Base-by-base conservation (phyloP, 2,113 vertebrate genomes). In the mouse (Mus musculus) region DNA sequence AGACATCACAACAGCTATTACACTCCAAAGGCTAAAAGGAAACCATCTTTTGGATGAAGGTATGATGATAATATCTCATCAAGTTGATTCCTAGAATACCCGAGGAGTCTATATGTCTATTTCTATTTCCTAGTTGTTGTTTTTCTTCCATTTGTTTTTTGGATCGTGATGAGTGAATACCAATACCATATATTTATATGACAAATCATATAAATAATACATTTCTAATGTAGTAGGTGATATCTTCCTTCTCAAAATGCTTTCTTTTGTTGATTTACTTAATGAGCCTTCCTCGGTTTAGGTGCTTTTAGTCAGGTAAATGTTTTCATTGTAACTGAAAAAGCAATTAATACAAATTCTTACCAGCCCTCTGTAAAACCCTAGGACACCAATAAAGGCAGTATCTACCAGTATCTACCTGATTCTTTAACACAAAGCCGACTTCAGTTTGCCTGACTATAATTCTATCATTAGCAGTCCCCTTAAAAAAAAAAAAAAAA, bases 21-120 rank as follows among this genome's bases (percentile, higher is more conserved):
- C 22, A 91, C 33, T 76, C 75, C 59, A 92, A 81, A 28, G 75
- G 77, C 56, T 91, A 69, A 91, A 77, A 20, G 26, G 80, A 96
- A 24, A 30, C 28, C 13, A 5, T 24, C 24, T 78, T 95, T 77
- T 56, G 33, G 54, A 89, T 33, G 1, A 71, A 61, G 52, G 20
- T 77, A 56, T 61, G 4, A 71, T 87, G 7, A 69, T 76, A 1
- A 69, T 76, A 1, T 63, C 76, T 89, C 85, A 72, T 63, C 10
- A 52, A 94, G 13, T 14, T 94, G 36, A 81, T 16, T 46, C 77
- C 72, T 94, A 16, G 85, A 84, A 56, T 78, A 95, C 52, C 19
- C 78, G 36, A 89, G 69, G 20, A 92, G 11, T 36, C 26, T 42
- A 71, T 20, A 78, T 13, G 24, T 13, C 77, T 75, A 39, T 87